A percentile compares a stretch with the other conserved stretches of the same genome.
Evolutionary conservation across 1,140 invertebrate genomes (phyloP).

Genomic region (Gryon sp.): DNA sequence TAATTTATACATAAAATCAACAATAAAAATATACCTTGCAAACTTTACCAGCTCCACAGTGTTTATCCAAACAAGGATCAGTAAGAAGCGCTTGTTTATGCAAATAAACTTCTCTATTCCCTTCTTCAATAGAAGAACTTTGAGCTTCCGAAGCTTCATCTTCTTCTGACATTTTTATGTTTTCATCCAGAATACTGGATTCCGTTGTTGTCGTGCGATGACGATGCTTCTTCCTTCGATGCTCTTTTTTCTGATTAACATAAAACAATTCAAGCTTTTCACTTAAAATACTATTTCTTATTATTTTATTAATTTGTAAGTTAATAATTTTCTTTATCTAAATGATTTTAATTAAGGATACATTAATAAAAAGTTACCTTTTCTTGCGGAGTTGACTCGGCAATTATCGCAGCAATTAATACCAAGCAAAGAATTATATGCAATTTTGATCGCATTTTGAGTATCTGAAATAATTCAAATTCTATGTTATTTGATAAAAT

Average conservation of each 20-base stretch:
- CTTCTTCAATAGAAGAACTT: conserved; percentile 59
- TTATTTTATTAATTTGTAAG: too few species aligned
- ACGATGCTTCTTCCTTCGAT: conserved; percentile 53
- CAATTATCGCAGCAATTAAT: conserved; percentile 60
- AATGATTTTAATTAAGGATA: too few species aligned
- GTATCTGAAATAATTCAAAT: conserved; percentile 43
- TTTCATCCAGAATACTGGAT: conserved; percentile 68
- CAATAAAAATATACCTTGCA: conserved; percentile 83
- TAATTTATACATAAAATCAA: not conserved
- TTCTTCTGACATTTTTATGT: conserved; percentile 73
- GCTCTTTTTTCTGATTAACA: conserved; percentile 44
- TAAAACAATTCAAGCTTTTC: too few species aligned
- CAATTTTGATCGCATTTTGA: conserved; percentile 68
- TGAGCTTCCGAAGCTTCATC: conserved; percentile 67
- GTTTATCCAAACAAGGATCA: conserved; percentile 91
- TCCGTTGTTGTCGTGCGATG: conserved; percentile 64
- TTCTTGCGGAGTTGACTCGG: conserved; percentile 59
- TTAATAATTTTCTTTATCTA: too few species aligned
- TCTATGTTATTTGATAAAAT: too few species aligned
- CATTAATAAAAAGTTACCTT: conserved; percentile 60
- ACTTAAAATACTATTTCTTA: too few species aligned
- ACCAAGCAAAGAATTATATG: conserved; percentile 64
- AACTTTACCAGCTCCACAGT: conserved; percentile 93
- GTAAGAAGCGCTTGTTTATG: conserved; percentile 46
- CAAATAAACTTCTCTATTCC: conserved; percentile 50